Evolutionary conservation across 1,140 invertebrate species (phyloP), one percentile per base, ranked within the genome.

Genomic region (Bombus haemorrhoidalis): DNA sequence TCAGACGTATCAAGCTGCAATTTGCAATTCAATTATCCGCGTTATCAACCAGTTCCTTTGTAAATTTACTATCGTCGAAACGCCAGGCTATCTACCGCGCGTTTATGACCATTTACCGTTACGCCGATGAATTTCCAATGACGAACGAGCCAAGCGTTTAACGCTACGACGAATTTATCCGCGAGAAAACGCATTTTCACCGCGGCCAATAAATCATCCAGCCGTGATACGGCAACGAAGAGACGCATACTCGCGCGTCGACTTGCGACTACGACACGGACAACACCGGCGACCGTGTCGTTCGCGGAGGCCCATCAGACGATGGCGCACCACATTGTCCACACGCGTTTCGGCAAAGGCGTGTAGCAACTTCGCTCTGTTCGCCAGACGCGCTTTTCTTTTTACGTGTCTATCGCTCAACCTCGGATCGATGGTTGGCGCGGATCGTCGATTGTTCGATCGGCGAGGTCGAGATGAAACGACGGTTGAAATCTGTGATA

Each of bases 141-240:
- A 72, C n/a, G 39, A 43, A 72, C 39, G 53, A 37, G n/a, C n/a
- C 43, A 34, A 22, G 43, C 73, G 41, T 64, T 78, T 78, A 78
- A 64, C 39, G 76, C 59, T 64, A 25, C 75, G 59, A 64, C 59
- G 76, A 79, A 43, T 66, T 78, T 78, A 66, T 66, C 62, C 39
- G 43, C 39, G 59, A 39, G 76, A 66, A 79, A 79, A 79, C 62
- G 59, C 62, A 66, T 79, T 79, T 79, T 66, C 76, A 66, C 37
- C 39, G n/a, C 12, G 8, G 76, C 41, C 41, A 25, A 79, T 79
- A 79, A 79, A 79, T 79, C 76, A 34, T 41, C 18, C n/a, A 9
- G n/a, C 25, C n/a, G 32, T 10, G 62, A 66, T 41, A 32, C 59
- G 13, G 10, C 57, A 25, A 59, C 32, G 8, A 18, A 47, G n/a